phyloP scores from a whole-genome alignment of 2,797 vertebrate species.

The Delichon dasypus region DNA sequence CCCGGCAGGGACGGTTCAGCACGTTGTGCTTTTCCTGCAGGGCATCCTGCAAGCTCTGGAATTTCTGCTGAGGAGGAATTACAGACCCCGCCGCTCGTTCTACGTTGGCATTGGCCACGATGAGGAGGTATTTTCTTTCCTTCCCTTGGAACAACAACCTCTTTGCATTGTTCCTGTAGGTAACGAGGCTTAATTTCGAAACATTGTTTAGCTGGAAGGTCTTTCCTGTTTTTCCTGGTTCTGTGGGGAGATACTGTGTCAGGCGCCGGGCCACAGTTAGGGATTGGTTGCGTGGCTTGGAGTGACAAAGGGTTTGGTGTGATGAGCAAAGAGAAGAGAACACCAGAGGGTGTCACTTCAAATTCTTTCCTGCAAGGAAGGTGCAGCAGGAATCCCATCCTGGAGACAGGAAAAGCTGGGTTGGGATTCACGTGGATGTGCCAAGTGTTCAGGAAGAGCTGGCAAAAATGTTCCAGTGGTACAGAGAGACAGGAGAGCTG shows the following conservation, averaged over 20 bases:
- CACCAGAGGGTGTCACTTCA: background rate
- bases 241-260: background rate
- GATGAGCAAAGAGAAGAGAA: background rate
- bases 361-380: background rate
- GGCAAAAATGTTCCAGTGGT: background rate
- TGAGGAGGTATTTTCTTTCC: conserved; percentile 81
- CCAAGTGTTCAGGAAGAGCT: background rate
- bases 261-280: background rate
- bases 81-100: conserved; percentile 86
- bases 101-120: conserved; percentile 92
- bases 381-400: background rate
- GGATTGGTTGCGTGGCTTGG: background rate
- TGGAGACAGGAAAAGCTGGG: background rate
- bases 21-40: conserved; percentile 64
- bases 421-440: background rate
- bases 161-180: background rate
- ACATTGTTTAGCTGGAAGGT: background rate
- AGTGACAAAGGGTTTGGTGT: background rate
- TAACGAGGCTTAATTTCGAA: background rate
- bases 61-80: conserved; percentile 85
- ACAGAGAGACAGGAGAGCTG: background rate
- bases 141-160: background rate
- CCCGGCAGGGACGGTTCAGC: background rate
- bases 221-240: background rate
- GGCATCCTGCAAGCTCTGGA: conserved; percentile 91